Evolutionary conservation across 2,797 vertebrate species (phyloP), one percentile per base, ranked within the genome.

Genomic region (Anguilla pacifica): DNA sequence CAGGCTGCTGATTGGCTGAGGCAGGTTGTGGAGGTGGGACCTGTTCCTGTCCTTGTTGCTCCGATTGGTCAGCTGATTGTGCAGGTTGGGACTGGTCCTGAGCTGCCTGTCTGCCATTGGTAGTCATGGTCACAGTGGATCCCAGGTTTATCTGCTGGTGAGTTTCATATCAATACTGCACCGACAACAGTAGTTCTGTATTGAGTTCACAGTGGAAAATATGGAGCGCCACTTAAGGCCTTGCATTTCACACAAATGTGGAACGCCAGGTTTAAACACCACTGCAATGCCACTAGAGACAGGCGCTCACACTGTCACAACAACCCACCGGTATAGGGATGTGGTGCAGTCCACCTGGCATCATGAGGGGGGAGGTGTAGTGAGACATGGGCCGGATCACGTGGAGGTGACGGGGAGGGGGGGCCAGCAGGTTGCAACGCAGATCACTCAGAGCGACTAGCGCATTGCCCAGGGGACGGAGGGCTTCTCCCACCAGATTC

Each of bases 371-470:
- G 31, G 95, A 94, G 5, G 96, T 95, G 88, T 98, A 98, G 93
- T 98, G 97, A 19, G 98, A 97, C 93, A 98, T 97, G 0, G 97
- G 97, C 35, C 98, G 96, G 28, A 97, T 96, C 88, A 98, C 97
- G 0, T 98, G 97, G 6, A 99, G 94, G 90, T 98, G 97, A 2
- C 98, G 97, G 2, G 98, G 98, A 46, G 97, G 94, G 0, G 95
- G 96, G 85, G 95, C 96, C 87, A 97, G 95, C 79, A 99, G 95
- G 90, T 98, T 98, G 89, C 98, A 95, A 55, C 98, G 97, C 90
- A 99, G 93, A 92, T 98, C 98, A 6, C 97, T 97, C 87, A 99
- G 93, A 0, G 97, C 97, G 84, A 98, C 97, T 2, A 99, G 96
- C 55, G 97, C 97, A 74, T 98, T 98, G 6, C 98, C 98, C 57